Evolutionary conservation across 2,113 vertebrate genomes (phyloP), one percentile per base, ranked within the genome.

Genomic region (Crotophaga sulcirostris): DNA sequence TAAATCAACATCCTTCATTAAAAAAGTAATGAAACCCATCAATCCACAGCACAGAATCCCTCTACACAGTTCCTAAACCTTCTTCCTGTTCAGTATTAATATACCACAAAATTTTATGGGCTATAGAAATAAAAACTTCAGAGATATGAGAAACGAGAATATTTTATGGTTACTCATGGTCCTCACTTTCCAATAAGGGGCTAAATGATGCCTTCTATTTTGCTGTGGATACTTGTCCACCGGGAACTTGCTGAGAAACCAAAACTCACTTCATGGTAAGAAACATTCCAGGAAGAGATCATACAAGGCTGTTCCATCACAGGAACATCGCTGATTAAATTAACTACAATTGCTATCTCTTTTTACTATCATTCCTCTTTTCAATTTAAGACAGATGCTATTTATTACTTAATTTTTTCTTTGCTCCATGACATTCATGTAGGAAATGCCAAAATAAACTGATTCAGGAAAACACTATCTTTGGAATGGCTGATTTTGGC

Each of bases 401-500:
- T 72, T 93, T 82, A 56, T 91, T 87, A 58, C 62, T 93, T 59
- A 34, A 76, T 1, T 67, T 28, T 70, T 74, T 36, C 20, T 69
- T 42, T 75, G 4, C 18, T 74, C 60, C 13, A 5, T 52, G 58
- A 73, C 44, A 49, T 75, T 56, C 2, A 0, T 14, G 67, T 33
- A 94, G 82, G 82, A 94, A 95, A 91, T 83, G 92, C 94, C 92
- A 94, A 94, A 96, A 52, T 56, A 95, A 93, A 85, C 44, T 3
- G 62, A 68, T 56, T 82, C 23, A 74, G 92, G 82, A 58, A 72
- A 90, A 20, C 10, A 6, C 66, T 75, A 40, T 44, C 49, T 95
- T 84, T 91, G 69, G 92, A 91, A 49, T 9, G 66, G 60, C 70
- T 84, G 82, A 1, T 64, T 93, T 95, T 1, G 6, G 82, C 91